These are phyloP conservation scores for Philereme vetulata DNA, from an alignment of 2,888 invertebrate genomes.

Conservation along the genomic window DNA sequence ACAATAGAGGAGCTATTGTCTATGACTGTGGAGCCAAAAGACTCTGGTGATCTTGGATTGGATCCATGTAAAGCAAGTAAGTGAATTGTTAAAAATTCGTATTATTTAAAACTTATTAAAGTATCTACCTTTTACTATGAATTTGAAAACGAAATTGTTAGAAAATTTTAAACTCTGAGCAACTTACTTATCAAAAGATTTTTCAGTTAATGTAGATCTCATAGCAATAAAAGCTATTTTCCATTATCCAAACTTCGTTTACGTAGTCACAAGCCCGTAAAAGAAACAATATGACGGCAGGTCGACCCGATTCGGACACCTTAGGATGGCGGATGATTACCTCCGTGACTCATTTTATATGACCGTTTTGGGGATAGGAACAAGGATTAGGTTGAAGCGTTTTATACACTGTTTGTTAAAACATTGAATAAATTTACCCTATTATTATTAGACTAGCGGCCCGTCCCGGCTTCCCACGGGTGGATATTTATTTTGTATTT, in stretches of 20 bases:
- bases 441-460: too few species aligned
- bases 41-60: conserved; percentile 90
- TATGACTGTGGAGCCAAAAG: conserved; percentile 86
- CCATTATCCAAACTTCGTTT: conserved; percentile 11
- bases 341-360: conserved; percentile 51
- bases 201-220: background rate
- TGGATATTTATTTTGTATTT: too few species aligned
- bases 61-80: conserved; percentile 95
- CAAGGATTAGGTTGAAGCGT: conserved; percentile 17
- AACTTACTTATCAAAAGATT: background rate
- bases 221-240: conserved; percentile 11
- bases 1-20: conserved; percentile 88
- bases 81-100: conserved; percentile 42
- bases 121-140: background rate
- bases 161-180: too few species aligned
- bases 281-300: conserved; percentile 39
- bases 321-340: conserved; percentile 57
- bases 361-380: conserved; percentile 34
- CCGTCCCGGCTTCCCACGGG: too few species aligned
- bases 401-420: background rate
- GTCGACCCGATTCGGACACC: conserved; percentile 49
- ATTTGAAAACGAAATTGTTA: too few species aligned
- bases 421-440: too few species aligned
- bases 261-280: conserved; percentile 39
- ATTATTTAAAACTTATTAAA: too few species aligned